Base-by-base conservation (phyloP, 2,888 invertebrate species). In the Myathropa florea region DNA sequence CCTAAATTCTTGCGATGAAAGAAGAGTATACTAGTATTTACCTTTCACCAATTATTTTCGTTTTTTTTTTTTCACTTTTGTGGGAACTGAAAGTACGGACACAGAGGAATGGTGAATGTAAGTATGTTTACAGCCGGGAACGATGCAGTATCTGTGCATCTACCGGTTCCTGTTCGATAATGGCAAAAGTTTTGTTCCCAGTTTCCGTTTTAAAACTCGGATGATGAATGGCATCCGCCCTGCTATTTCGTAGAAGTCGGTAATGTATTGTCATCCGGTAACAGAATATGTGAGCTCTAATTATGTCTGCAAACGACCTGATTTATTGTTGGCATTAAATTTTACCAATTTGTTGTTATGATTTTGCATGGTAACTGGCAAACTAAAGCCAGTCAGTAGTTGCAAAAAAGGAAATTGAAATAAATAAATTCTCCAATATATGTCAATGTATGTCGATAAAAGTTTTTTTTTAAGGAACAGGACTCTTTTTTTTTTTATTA, bases 101-200 rank as follows among this genome's bases (percentile, higher is more conserved):
- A n/a, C 18, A 46, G 46, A n/a, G 18, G 46, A 46, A 18, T 46
- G 46, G 46, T 18, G n/a, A 46, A 46, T 46, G 46, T n/a, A n/a
- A n/a, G n/a, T 46, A 7, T 46, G 46, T 46, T 46, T 46, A 7
- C n/a, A 46, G 18, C 18, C 46, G 46, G 46, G 46, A 46, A 46
- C 18, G 7, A 18, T 46, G 18, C 18, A 46, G 46, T 46, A 7
- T 18, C 18, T 46, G 46, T 46, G 70, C 70, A 79, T 67, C 79
- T 36, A 75, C 67, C 71, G 57, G 76, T 71, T 81, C 67, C 76
- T 81, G 80, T 67, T 76, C 84, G 75, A 80, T 84, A 84, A 84
- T 84, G 75, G 70, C 39, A 55, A 80, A 80, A 84, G 84, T 84
- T 84, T 83, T 59, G 68, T 68, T 79, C 59, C 23, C 53, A 80